Evolutionary conservation across 2,888 invertebrate species (phyloP).

Genomic region (Venusia cambrica): DNA sequence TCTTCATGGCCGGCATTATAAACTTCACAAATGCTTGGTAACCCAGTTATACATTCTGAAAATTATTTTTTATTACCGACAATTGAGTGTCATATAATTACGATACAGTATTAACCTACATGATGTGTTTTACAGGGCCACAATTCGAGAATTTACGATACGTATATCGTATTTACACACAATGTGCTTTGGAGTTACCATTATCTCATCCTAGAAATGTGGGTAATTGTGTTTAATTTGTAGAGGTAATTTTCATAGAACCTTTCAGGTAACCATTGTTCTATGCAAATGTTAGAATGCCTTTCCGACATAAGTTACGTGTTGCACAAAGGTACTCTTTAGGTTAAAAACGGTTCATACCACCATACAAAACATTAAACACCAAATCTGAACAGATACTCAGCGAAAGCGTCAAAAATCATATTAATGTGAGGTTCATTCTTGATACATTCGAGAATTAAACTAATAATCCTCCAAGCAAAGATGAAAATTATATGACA

Average conservation of each 20-base stretch:
- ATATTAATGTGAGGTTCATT: too few species aligned
- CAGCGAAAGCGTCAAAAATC: too few species aligned
- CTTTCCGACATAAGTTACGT: conserved; percentile 21
- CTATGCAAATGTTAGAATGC: conserved; percentile 19
- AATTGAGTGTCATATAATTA: conserved; percentile 27
- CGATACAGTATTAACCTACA: conserved; percentile 17
- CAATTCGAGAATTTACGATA: conserved; percentile 4
- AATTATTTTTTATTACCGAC: conserved; percentile 29
- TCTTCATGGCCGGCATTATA: conserved; percentile 21
- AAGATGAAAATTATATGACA: too few species aligned
- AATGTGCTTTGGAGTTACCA: conserved; percentile 5
- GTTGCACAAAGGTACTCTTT: too few species aligned
- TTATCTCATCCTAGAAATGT: too few species aligned
- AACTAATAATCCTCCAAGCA: too few species aligned
- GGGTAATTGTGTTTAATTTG: conserved; percentile 5
- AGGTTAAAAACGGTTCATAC: too few species aligned
- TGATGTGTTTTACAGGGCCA: conserved; percentile 9
- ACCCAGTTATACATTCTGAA: conserved; percentile 24
- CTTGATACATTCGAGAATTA: too few species aligned
- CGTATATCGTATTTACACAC: conserved; percentile 4
- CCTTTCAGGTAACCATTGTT: conserved; percentile 15
- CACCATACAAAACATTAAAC: too few species aligned
- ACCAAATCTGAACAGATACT: too few species aligned
- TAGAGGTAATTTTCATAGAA: conserved; percentile 1
- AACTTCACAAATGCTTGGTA: conserved; percentile 23